Base-by-base conservation (phyloP, 2,113 vertebrate genomes). In the Lepidothrix coronata region DNA sequence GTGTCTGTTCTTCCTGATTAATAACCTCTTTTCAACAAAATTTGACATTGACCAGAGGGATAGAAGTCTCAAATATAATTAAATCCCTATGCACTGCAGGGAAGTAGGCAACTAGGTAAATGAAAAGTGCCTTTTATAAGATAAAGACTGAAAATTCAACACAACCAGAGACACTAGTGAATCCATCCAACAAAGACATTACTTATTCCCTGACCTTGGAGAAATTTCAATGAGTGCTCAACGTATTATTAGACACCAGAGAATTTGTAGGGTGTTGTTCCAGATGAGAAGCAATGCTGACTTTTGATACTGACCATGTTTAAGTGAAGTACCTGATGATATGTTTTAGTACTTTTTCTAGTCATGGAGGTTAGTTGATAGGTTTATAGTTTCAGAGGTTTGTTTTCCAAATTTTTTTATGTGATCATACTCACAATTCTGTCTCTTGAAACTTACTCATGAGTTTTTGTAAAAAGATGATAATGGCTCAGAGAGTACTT, bases 41-140 rank as follows among this genome's bases (percentile, higher is more conserved):
- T 91, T 88, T 93, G 75, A 91, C 79, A 80, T 72, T 95, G 96
- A 92, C 94, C 91, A 91, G 86, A 86, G 93, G 89, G 75, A 91
- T 52, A 61, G 62, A 76, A 88, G 51, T 76, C 91, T 95, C 79
- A 91, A 72, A 90, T 73, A 85, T 85, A 96, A 90, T 95, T 93
- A 93, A 93, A 92, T 96, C 79, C 63, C 54, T 68, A 1, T 83
- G 72, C 83, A 61, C 79, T 96, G 91, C 79, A 76, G 83, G 83
- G 83, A 85, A 68, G 33, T 55, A 93, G 58, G 67, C 75, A 95
- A 80, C 54, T 76, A 85, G 79, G 91, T 91, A 95, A 92, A 90
- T 76, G 72, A 88, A 93, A 95, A 91, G 31, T 91, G 71, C 58
- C 33, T 88, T 93, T 73, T 88, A 46, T 51, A 92, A 85, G 91